Base-by-base conservation (phyloP, 2,797 vertebrate genomes). In the Poecilia gillii region DNA sequence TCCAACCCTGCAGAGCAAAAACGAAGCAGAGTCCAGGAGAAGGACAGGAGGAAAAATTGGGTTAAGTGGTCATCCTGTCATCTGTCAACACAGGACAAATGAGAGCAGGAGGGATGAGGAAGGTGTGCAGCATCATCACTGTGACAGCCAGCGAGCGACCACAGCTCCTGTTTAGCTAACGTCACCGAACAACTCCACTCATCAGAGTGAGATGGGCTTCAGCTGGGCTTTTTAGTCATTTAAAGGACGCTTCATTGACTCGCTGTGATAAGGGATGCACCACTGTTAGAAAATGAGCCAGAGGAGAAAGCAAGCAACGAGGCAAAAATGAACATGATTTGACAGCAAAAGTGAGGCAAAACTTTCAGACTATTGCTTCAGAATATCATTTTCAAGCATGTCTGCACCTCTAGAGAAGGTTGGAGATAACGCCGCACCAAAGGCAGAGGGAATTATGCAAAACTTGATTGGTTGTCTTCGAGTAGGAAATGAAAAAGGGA, bases 1-100 rank as follows among this genome's bases (percentile, higher is more conserved):
- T 99, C 98, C n/a, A 99, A 95, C 98, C 98, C 98, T 99, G 93
- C 0, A 31, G 25, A 78, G 25, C 20, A 86, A 57, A 68, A 75
- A 79, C n/a, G 85, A 41, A 86, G n/a, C 55, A 47, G 13, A 74
- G 41, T 70, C 66, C 66, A 46, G 66, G 41, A 84, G 86, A 86
- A 49, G n/a, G 89, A 87, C 81, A 57, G 75, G 76, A 77, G 79
- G 45, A 81, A 79, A 82, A 83, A 92, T 85, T 12, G 74, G 91
- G 79, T 88, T 93, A 93, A 93, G 89, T 91, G 89, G 81, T 78
- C 1, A 41, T 77, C 81, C 78, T 71, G 81, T 84, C 47, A 53
- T 85, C 57, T 20, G 81, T 86, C 83, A 62, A 74, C 18, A 1
- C 11, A 55, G 49, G 82, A 90, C 72, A 90, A 90, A 91, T 90